phyloP scores from a whole-genome alignment of 2,797 vertebrate genomes.

The Pseudochirops cupreus region DNA sequence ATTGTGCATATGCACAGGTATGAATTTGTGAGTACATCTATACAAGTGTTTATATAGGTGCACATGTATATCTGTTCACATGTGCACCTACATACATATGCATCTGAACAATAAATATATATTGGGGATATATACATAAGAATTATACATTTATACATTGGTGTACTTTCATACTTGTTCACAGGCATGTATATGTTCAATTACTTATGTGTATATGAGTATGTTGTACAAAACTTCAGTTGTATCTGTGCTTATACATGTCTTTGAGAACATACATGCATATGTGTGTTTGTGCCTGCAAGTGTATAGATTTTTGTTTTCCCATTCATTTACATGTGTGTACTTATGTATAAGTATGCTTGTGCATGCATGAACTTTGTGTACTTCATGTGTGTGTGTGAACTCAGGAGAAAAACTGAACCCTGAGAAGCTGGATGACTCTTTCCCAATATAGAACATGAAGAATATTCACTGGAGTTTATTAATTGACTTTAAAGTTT shows the following conservation, averaged over 20 bases:
- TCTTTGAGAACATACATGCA: neutral
- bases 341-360: neutral
- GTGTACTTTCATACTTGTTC: neutral
- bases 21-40: neutral
- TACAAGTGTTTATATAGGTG: neutral
- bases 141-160: neutral
- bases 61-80: no score
- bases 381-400: neutral
- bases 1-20: neutral
- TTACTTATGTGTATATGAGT: neutral
- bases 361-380: neutral
- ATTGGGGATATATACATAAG: neutral
- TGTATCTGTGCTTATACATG: neutral
- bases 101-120: neutral
- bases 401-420: neutral
- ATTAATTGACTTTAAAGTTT: neutral
- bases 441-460: neutral
- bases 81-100: neutral
- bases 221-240: neutral
- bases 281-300: neutral
- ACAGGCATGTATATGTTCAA: neutral
- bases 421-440: neutral
- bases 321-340: no score
- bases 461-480: neutral
- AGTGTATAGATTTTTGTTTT: no score